These are phyloP conservation scores for Heliangelus exortis DNA, from an alignment of 2,797 vertebrate species.

Conservation along the genomic window DNA sequence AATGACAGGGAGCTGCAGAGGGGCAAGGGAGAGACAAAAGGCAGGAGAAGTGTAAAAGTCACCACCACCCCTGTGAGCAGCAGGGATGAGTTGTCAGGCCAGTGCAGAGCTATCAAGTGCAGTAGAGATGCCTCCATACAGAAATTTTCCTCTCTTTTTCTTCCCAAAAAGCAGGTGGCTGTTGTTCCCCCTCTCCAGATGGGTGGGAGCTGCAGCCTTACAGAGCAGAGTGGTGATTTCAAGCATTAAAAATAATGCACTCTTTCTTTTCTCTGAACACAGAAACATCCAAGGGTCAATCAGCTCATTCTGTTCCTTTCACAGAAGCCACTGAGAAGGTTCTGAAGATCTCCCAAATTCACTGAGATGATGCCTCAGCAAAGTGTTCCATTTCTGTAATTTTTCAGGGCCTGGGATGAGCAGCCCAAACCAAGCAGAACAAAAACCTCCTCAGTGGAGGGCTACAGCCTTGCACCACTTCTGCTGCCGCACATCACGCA, in stretches of 20 bases:
- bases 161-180: neutral
- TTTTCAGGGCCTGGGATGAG: neutral
- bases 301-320: neutral
- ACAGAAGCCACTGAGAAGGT: neutral
- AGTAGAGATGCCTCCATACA: neutral
- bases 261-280: neutral
- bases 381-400: neutral
- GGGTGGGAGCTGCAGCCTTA: neutral
- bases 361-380: neutral
- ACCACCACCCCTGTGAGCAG: rapidly evolving
- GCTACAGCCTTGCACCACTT: neutral
- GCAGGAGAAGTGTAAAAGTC: neutral
- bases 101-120: neutral
- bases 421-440: neutral
- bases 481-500: neutral
- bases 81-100: neutral
- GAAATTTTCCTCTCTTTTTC: neutral
- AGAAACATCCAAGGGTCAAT: neutral
- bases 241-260: neutral
- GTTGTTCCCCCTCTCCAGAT: neutral
- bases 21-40: rapidly evolving
- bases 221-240: neutral
- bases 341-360: neutral
- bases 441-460: neutral
- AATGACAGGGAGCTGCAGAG: rapidly evolving